Base-by-base conservation (phyloP, 2,888 invertebrate genomes). In the Patella ulyssiponensis region DNA sequence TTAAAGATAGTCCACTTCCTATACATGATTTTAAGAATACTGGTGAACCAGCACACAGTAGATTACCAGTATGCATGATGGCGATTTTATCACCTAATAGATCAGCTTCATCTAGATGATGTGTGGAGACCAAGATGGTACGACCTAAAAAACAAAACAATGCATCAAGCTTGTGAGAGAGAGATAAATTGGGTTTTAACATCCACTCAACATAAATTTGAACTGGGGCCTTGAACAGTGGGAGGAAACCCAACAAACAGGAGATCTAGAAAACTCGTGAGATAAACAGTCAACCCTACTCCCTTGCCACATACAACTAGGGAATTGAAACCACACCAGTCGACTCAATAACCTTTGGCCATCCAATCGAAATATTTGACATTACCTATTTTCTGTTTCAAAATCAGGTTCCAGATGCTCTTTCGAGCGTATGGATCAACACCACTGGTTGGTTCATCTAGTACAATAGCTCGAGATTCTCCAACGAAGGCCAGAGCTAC, bases 41-140 rank as follows among this genome's bases (percentile, higher is more conserved):
- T 7, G 90, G 86, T 0, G 90, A 89, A 7, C 91, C 91, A 53
- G 79, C 78, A 80, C 89, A 89, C 77, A 89, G 81, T 14, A 90
- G 80, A 56, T 81, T 85, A 14, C 90, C 91, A 77, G 87, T 84
- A 77, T 89, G 87, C 80, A 91, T 82, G 33, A 92, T 86, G 33
- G 91, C 91, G 23, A 92, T 89, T 69, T 89, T 80, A 83, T 92
- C 92, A 76, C 91, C 89, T 15, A 92, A 84, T 27, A 91, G 88
- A 79, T 92, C 92, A 15, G 92, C 92, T 84, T 92, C 92, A 79
- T 92, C 92, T 82, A 92, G 83, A 81, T 92, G 91, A 78, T 92
- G 92, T 11, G 92, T 92, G 0, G 92, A 91, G 76, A 92, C 84
- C 44, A 92, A 82, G 69, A 92, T 90, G 1, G 92, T 92, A 71